phyloP scores from a whole-genome alignment of 2,113 vertebrate genomes.

The Cariama cristata region DNA sequence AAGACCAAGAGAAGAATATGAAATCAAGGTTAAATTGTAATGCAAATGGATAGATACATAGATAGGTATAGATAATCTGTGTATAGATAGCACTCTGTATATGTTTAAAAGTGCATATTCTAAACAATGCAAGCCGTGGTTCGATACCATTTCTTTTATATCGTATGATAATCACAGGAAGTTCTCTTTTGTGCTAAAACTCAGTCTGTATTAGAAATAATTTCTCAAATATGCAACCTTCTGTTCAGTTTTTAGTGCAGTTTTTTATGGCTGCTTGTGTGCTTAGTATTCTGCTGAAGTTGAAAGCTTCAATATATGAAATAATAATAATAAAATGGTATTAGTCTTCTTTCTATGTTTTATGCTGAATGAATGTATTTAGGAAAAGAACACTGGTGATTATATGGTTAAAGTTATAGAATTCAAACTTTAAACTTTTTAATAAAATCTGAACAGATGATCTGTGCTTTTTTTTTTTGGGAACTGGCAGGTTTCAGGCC shows the following conservation, averaged over 20 bases:
- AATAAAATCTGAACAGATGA: slow-evolving; percentile 78
- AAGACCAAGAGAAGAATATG: not conserved
- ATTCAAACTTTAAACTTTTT: slow-evolving; percentile 76
- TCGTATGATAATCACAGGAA: not conserved
- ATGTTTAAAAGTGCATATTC: not conserved
- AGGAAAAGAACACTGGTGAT: slow-evolving; percentile 37
- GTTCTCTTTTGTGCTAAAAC: slow-evolving; percentile 19
- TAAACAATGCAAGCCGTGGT: not conserved
- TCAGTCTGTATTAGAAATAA: slow-evolving; percentile 47
- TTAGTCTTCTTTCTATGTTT: not conserved
- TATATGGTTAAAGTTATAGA: slow-evolving; percentile 68
- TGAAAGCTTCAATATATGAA: not conserved
- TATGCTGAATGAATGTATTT: not conserved
- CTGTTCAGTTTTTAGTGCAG: slow-evolving; percentile 39
- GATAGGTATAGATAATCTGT: not conserved
- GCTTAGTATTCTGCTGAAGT: slow-evolving; percentile 37
- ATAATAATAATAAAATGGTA: not conserved
- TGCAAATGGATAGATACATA: not conserved
- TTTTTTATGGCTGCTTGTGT: slow-evolving; percentile 42
- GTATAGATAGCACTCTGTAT: not conserved
- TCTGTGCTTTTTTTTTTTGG: slow-evolving; percentile 60
- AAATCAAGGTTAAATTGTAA: not conserved
- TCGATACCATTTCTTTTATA: not conserved
- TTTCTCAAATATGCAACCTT: slow-evolving; percentile 47
- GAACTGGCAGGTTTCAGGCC: slow-evolving; percentile 76